Percentiles rank a stretch among this genome's conserved stretches.
phyloP scores from a whole-genome alignment of 2,888 invertebrate genomes.

The Venustoraphidia nigricollis region DNA sequence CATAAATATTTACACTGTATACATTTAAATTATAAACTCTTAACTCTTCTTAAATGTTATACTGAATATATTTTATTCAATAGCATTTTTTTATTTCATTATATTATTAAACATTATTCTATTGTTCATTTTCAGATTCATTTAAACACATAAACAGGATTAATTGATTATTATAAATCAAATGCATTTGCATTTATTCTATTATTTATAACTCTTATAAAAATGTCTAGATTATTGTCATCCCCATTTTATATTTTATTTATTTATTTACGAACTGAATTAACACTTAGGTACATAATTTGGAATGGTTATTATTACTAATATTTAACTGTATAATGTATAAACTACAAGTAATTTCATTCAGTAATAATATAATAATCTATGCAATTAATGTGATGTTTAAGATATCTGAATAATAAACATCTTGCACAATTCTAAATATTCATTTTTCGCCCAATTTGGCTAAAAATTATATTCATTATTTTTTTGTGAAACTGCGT shows the following conservation, averaged over 20 bases:
- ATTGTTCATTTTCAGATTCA: neutral
- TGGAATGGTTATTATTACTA: conserved; percentile 24
- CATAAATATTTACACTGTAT: too few species aligned
- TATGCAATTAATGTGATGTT: neutral
- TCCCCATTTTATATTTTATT: conserved; percentile 5
- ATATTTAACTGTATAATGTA: neutral
- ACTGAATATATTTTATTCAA: neutral
- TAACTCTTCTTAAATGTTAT: neutral
- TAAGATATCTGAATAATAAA: neutral
- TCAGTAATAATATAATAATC: neutral
- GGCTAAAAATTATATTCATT: too few species aligned
- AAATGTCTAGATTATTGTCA: neutral
- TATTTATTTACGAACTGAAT: conserved; percentile 26
- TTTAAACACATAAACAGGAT: neutral
- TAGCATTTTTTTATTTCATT: neutral
- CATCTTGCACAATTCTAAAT: neutral
- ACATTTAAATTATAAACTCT: too few species aligned
- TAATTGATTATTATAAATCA: neutral
- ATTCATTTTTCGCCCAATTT: too few species aligned
- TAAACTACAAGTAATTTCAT: neutral
- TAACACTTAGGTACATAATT: conserved; percentile 29
- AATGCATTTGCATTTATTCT: neutral
- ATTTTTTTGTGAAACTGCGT: too few species aligned
- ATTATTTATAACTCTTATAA: neutral
- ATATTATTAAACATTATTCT: neutral